Evolutionary conservation across 2,888 invertebrate genomes (phyloP).

Genomic region (Cantharis rufa): DNA sequence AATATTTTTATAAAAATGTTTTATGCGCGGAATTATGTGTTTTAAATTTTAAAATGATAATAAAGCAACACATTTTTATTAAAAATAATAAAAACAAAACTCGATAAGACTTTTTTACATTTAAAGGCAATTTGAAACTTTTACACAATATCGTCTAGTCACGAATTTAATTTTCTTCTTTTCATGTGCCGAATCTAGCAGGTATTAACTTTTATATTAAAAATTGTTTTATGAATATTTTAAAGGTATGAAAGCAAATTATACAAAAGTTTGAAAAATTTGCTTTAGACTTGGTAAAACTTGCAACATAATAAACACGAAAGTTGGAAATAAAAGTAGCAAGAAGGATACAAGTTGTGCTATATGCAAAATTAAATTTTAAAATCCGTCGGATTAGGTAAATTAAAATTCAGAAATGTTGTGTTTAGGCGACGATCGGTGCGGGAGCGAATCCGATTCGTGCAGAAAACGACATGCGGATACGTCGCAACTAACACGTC

Average conservation of each 20-base stretch:
- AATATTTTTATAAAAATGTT: not conserved
- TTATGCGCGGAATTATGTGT: not conserved
- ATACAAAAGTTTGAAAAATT: conserved; percentile 8
- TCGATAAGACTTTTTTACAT: not conserved
- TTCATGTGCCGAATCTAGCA: conserved; percentile 7
- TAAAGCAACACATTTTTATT: not conserved
- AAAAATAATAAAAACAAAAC: not conserved
- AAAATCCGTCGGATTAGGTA: not conserved
- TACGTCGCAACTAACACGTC: not conserved
- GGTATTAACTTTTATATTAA: conserved; percentile 21
- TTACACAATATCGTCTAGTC: conserved; percentile 11
- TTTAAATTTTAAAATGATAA: not conserved
- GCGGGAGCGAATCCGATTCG: not conserved
- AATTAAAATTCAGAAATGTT: not conserved
- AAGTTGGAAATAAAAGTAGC: not conserved
- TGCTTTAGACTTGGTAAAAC: not conserved
- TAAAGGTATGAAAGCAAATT: conserved; percentile 8
- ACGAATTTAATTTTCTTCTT: conserved; percentile 20
- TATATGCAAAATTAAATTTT: not conserved
- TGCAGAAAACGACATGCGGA: not conserved
- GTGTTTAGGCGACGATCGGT: not conserved
- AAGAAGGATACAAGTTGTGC: not conserved
- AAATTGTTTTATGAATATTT: conserved; percentile 23
- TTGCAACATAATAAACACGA: not conserved
- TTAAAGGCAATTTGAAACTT: not conserved